Evolutionary conservation across 1,140 invertebrate species (phyloP).

Genomic region (Thaumetopoea pityocampa): DNA sequence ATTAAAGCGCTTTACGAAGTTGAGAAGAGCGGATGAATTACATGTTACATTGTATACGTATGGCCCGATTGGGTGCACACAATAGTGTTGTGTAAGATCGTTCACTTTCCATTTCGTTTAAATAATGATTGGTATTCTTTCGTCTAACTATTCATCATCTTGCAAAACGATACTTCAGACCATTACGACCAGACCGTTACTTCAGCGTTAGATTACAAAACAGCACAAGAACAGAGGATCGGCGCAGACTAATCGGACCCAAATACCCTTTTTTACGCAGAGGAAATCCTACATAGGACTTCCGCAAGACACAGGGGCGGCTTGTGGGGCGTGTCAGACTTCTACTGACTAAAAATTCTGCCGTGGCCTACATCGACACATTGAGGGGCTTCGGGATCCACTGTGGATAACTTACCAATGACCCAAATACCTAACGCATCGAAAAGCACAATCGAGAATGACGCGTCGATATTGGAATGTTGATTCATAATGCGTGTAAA

Average conservation of each 20-base stretch:
- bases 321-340: too few relatives aligned
- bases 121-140: conserved; percentile 27
- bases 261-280: too few relatives aligned
- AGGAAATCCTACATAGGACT: too few relatives aligned
- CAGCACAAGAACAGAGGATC: conserved; percentile 24
- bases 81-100: conserved; percentile 48
- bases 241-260: conserved; percentile 14
- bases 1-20: conserved; percentile 41
- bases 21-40: conserved; percentile 33
- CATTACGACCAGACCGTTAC: conserved; percentile 5
- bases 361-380: too few relatives aligned
- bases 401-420: too few relatives aligned
- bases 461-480: conserved; percentile 57
- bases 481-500: conserved; percentile 51
- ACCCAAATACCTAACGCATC: conserved; percentile 34
- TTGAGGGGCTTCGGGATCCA: too few relatives aligned
- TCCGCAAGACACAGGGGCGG: too few relatives aligned
- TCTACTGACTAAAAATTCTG: too few relatives aligned
- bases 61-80: conserved; percentile 24
- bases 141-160: conserved; percentile 12
- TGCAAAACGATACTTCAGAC: conserved; percentile 9
- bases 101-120: conserved; percentile 36
- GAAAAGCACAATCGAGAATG: conserved; percentile 47
- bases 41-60: conserved; percentile 27
- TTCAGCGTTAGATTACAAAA: conserved; percentile 10